Base-by-base conservation (phyloP, 2,888 invertebrate genomes). In the Hypselothyrea guttata region DNA sequence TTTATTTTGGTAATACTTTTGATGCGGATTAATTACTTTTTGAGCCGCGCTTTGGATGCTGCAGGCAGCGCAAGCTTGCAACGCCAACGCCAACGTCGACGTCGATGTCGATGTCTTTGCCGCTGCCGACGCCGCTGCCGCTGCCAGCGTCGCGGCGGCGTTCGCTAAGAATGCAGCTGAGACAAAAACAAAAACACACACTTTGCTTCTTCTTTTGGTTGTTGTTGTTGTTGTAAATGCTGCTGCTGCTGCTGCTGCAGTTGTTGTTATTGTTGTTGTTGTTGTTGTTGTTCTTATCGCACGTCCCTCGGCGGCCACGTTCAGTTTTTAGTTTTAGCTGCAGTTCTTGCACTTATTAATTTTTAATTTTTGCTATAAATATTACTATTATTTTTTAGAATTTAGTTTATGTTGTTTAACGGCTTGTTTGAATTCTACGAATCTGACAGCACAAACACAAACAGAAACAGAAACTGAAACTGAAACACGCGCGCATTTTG, bases 251-350 rank as follows among this genome's bases (percentile, higher is more conserved):
- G 49, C 13, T 31, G 35, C 45, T 18, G 45, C 62, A 47, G 40
- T 52, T 13, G 48, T n/a, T n/a, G n/a, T n/a, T n/a, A 61, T 35
- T 51, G 52, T 55, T 58, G 34, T 54, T 65, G 35, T 71, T 56
- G 38, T 31, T 53, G 34, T 53, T 71, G 64, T 42, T 44, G 56
- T 62, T 73, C 71, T 79, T 75, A 79, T 79, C 75, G 76, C 81
- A 76, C 75, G 79, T 79, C 64, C 68, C 56, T 61, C 66, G 51
- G 61, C 49, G 61, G 42, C 67, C 67, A 65, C 65, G 61, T 65
- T 65, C 65, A 51, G 68, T 18, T 52, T 4, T 4, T 46, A 68
- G 48, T 52, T 67, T 52, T 49, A 12, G 18, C 46, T 42, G 35
- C 51, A 47, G 13, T 52, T 35, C 18, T 34, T 35, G 11, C 22